A percentile compares a stretch with the other conserved stretches of the same genome.
Evolutionary conservation across 2,797 vertebrate species (phyloP).

Genomic region (Manis javanica): DNA sequence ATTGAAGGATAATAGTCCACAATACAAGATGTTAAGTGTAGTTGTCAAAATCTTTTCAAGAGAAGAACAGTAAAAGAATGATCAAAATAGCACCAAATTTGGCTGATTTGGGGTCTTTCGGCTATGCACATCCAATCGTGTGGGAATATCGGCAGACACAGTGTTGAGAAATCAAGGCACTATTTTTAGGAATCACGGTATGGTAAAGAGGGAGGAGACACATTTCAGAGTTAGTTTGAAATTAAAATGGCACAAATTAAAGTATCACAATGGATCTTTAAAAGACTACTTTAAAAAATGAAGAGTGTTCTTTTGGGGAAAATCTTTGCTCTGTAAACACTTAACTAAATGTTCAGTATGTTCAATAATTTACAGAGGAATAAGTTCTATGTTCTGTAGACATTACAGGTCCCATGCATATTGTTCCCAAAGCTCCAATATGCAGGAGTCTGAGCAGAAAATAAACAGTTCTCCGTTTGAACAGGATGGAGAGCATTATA

Average conservation of each 20-base stretch:
- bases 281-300: slow-evolving; percentile 67
- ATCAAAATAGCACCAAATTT: neutral
- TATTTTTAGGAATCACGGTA: neutral
- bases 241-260: neutral
- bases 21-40: neutral
- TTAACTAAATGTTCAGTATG: neutral
- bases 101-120: neutral
- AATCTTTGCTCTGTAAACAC: slow-evolving; percentile 70
- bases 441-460: slow-evolving; percentile 71
- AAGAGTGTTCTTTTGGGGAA: slow-evolving; percentile 62
- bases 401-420: slow-evolving; percentile 70
- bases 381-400: slow-evolving; percentile 70
- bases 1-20: neutral
- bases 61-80: neutral
- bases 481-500: slow-evolving; percentile 81
- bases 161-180: neutral
- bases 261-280: slow-evolving; percentile 68
- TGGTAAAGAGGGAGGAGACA: neutral
- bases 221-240: too few relatives aligned
- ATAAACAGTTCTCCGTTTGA: slow-evolving; percentile 79
- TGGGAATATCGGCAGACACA: neutral
- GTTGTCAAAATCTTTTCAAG: neutral
- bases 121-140: neutral
- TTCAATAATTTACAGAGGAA: slow-evolving; percentile 78
- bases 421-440: slow-evolving; percentile 67